These are phyloP conservation scores for Penaeus chinensis DNA, from an alignment of 1,140 invertebrate species.

Conservation along the genomic window DNA sequence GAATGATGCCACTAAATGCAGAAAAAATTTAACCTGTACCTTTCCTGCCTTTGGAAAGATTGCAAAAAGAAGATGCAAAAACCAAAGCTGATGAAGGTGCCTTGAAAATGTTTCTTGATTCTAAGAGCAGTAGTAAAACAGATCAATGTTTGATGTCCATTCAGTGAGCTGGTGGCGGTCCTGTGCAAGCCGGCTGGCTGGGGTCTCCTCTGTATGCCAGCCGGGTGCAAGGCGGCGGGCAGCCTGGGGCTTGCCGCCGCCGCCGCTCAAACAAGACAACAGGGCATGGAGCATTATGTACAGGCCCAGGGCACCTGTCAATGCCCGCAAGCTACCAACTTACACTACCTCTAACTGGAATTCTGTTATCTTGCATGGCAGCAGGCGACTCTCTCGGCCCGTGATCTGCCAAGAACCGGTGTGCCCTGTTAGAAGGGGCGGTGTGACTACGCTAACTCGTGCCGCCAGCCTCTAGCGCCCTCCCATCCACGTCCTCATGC, in stretches of 20 bases:
- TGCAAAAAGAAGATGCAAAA: slow-evolving; percentile 62
- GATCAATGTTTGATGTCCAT: slow-evolving; percentile 37
- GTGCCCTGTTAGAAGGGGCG: slow-evolving; percentile 61
- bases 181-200: slow-evolving; percentile 54
- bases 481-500: background rate
- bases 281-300: slow-evolving; percentile 43
- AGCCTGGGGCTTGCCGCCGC: background rate
- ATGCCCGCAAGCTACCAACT: slow-evolving; percentile 47
- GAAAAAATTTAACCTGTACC: slow-evolving; percentile 51
- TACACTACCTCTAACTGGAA: slow-evolving; percentile 59
- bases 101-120: slow-evolving; percentile 47
- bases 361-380: slow-evolving; percentile 57
- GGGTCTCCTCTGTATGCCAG: slow-evolving; percentile 39
- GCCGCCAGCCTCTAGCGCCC: slow-evolving; percentile 15
- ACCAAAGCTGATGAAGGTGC: slow-evolving; percentile 59
- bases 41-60: slow-evolving; percentile 58
- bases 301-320: slow-evolving; percentile 35
- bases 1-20: slow-evolving; percentile 37
- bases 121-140: slow-evolving; percentile 45
- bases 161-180: slow-evolving; percentile 37
- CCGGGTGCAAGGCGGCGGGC: slow-evolving; percentile 33
- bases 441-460: slow-evolving; percentile 45
- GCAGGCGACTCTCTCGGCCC: slow-evolving; percentile 60
- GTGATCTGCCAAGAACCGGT: slow-evolving; percentile 62
- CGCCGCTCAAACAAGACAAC: slow-evolving; percentile 35